phyloP scores from a whole-genome alignment of 1,140 invertebrate genomes.

The Hestina assimilis region DNA sequence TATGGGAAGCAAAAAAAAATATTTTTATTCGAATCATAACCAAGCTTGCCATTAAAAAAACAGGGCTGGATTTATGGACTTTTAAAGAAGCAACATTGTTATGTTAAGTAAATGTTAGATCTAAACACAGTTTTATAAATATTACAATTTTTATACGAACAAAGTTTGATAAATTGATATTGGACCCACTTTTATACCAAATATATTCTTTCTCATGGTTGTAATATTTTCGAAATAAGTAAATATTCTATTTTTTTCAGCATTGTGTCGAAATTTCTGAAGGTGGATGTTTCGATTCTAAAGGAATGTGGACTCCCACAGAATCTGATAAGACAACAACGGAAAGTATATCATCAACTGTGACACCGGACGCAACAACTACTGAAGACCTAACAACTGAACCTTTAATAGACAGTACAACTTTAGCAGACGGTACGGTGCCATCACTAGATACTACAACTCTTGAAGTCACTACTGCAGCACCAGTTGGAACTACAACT shows the following conservation, averaged over 20 bases:
- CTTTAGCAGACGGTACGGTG: neutral
- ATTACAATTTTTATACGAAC: too few relatives aligned
- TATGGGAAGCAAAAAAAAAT: too few relatives aligned
- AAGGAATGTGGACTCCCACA: conserved; percentile 15
- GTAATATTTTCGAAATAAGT: too few relatives aligned
- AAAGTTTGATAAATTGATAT: too few relatives aligned
- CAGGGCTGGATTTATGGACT: too few relatives aligned
- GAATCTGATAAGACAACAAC: neutral
- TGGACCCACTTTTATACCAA: too few relatives aligned
- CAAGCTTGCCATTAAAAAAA: too few relatives aligned
- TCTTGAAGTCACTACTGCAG: neutral
- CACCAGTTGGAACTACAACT: neutral
- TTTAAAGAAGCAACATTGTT: too few relatives aligned
- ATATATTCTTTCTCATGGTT: too few relatives aligned
- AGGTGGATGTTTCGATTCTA: conserved; percentile 29
- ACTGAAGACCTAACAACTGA: neutral
- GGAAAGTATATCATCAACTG: neutral
- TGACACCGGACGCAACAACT: neutral
- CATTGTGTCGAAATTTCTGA: conserved; percentile 31
- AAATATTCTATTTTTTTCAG: conserved; percentile 24
- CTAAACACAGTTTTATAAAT: too few relatives aligned
- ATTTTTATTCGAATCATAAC: too few relatives aligned
- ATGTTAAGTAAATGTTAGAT: too few relatives aligned
- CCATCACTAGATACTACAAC: neutral
- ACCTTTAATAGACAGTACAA: neutral